phyloP scores from a whole-genome alignment of 2,888 invertebrate genomes.

The Aricia artaxerxes region DNA sequence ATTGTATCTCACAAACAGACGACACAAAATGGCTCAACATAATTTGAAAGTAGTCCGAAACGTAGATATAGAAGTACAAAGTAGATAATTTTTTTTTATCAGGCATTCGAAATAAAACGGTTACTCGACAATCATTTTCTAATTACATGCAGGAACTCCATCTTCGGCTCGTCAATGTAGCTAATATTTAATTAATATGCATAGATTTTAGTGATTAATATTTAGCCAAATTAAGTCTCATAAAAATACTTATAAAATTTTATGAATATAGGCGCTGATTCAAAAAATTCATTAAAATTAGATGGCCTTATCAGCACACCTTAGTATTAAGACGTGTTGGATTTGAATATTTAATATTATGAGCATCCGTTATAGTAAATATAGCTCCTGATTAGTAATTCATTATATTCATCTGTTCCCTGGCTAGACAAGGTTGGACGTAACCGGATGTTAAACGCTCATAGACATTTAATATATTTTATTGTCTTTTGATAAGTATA shows the following conservation, averaged over 20 bases:
- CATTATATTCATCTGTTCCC: slow-evolving; percentile 15
- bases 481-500: slow-evolving; percentile 1
- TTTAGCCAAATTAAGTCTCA: neutral
- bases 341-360: slow-evolving; percentile 24
- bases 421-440: slow-evolving; percentile 1
- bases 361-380: slow-evolving; percentile 20
- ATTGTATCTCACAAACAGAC: too few relatives aligned
- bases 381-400: slow-evolving; percentile 7
- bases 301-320: slow-evolving; percentile 13
- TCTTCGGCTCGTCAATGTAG: neutral
- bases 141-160: neutral
- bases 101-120: too few relatives aligned
- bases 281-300: neutral
- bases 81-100: too few relatives aligned
- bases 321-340: slow-evolving; percentile 14
- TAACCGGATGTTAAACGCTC: slow-evolving; percentile 9
- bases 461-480: slow-evolving; percentile 9
- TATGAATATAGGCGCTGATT: neutral
- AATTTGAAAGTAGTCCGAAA: too few relatives aligned
- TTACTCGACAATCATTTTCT: too few relatives aligned
- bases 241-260: neutral
- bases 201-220: neutral
- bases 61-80: too few relatives aligned
- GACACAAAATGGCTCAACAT: too few relatives aligned
- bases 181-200: neutral